A percentile compares a stretch with the other conserved stretches of the same genome.
Conservation (phyloP, 2,888 invertebrate species). For the Pemphredon lugubris region DNA sequence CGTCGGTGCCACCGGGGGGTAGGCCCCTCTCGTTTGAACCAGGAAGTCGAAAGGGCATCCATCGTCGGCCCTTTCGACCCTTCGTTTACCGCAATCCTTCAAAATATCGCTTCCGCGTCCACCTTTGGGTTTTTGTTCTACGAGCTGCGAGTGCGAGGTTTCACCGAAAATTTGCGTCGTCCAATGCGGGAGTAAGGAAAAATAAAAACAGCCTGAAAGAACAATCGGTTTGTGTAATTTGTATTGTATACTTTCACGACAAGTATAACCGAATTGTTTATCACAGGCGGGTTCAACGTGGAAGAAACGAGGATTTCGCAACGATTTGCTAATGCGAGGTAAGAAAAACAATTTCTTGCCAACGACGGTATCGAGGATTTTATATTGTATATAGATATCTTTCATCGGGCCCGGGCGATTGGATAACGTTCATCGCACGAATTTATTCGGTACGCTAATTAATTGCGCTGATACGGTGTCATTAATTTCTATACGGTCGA, state of each 20-base stretch:
- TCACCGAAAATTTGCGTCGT: conserved; percentile 28
- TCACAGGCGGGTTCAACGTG: no score
- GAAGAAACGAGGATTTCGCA: no score
- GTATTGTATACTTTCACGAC: no score
- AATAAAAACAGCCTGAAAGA: no score
- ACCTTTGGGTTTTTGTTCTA: conserved; percentile 23
- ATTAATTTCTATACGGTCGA: conserved; percentile 54
- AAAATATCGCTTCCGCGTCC: conserved; percentile 45
- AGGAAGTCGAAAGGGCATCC: conserved; percentile 60
- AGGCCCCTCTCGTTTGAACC: conserved; percentile 37
- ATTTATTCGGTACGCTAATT: conserved; percentile 51
- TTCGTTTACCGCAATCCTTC: conserved; percentile 60
- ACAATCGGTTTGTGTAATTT: no score
- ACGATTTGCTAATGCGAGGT: no score
- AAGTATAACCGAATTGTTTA: no score
- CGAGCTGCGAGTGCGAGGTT: conserved; percentile 31
- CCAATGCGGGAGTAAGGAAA: background rate
- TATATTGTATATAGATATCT: no score
- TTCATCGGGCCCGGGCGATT: conserved; percentile 3
- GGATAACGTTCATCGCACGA: conserved; percentile 21
- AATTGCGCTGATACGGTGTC: conserved; percentile 54
- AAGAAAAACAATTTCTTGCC: no score
- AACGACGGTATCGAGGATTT: no score
- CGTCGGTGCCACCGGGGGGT: conserved; percentile 56
- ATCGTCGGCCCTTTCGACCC: conserved; percentile 28